Conservation (phyloP, 2,113 vertebrate species). For the Cynopterus brachyotis region DNA sequence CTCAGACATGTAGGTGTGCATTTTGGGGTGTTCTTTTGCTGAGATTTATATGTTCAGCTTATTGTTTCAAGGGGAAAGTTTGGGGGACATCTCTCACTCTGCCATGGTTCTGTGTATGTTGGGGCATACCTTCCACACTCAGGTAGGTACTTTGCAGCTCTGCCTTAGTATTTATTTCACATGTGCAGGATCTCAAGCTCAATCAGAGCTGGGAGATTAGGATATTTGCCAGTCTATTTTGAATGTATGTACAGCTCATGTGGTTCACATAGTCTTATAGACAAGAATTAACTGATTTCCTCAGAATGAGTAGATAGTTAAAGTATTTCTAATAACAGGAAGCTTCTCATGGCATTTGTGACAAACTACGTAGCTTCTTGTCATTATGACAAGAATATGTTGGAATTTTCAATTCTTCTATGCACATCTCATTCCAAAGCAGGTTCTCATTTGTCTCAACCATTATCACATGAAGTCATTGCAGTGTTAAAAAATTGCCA, state of each 20-base stretch:
- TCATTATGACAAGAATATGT: no score
- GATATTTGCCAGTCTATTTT: not conserved
- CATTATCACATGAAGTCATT: no score
- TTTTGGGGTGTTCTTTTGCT: no score
- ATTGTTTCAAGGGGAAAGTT: no score
- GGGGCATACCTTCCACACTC: not conserved
- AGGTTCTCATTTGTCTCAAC: not conserved
- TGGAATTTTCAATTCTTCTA: not conserved
- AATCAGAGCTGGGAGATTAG: not conserved
- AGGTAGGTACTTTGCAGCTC: not conserved
- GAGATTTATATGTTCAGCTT: no score
- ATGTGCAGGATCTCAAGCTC: not conserved
- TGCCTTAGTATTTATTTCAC: not conserved
- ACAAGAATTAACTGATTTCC: not conserved
- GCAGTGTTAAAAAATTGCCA: no score
- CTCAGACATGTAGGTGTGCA: no score
- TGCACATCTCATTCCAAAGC: not conserved
- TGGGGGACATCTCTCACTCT: no score
- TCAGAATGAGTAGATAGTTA: not conserved
- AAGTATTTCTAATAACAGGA: not conserved
- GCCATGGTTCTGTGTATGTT: not conserved
- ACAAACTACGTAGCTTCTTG: no score
- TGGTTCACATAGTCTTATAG: not conserved
- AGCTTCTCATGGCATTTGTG: no score
- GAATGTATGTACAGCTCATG: no score